Evolutionary conservation across 2,888 invertebrate species (phyloP), one percentile per base, ranked within the genome.

Genomic region (Aspidiotus rigidus): DNA sequence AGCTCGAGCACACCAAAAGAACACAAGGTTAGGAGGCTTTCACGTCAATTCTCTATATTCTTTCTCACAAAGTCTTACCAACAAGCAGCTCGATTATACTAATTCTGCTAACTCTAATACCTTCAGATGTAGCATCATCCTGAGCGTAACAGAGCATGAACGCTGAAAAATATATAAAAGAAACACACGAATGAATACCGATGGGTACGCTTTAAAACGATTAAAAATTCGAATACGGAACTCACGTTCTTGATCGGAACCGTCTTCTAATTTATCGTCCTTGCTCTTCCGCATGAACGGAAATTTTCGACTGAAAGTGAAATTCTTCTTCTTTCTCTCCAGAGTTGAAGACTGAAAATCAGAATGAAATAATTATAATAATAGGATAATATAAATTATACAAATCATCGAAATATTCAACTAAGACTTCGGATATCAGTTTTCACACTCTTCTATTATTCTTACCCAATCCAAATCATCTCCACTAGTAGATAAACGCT

Each of bases 241-340:
- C 95, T 91, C 85, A 96, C 96, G 93, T 88, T 96, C 95, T 84
- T 93, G 93, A 78, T 93, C 93, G 75, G 94, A 95, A 78, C 93
- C 93, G 77, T 97, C 95, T 81, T 96, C 94, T 66, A 91, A 93
- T 80, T 93, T 94, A 78, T 96, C 94, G 79, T 99, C 98, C 83
- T 96, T 93, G 82, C 96, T 96, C 85, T 99, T 99, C 28, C 28
- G 28, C 91, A 98, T 97, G 81, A 99, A 99, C 54, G 98, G 98
- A 81, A 99, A 97, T 80, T 92, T 93, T 79, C 97, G 86, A 77
- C 96, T 96, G 82, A 99, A 98, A 71, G 96, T 95, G 77, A 98
- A 90, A 77, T 98, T 97, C 81, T 97, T 96, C 86, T 97, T 96
- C 84, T 94, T 94, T 78, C 94, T 86, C 81, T 94, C 94, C 77